Base-by-base conservation (phyloP, 2,113 vertebrate genomes). In the Mungos mungo region DNA sequence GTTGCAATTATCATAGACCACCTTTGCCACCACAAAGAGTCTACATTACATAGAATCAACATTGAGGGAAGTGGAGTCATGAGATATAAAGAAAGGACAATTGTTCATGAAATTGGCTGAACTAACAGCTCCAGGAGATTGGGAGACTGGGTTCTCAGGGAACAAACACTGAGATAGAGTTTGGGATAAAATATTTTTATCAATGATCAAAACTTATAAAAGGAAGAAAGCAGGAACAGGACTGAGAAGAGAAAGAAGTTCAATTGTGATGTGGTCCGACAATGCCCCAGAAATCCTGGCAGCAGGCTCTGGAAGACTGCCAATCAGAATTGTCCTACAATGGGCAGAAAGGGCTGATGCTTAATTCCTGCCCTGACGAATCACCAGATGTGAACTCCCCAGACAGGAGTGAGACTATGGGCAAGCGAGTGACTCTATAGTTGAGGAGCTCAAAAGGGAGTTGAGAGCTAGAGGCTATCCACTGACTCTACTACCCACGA, bases 401-500 rank as follows among this genome's bases (percentile, higher is more conserved):
- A 33, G 50, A 23, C 15, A 80, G 19, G 19, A 27, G 2, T 38
- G 3, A 65, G 45, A 8, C 10, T 6, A 12, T 4, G 25, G 12
- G 19, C 63, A 65, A 38, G 7, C 3, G 9, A 15, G 7, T 3
- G 12, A 15, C 50, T 86, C 14, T 35, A 31, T 0, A 65, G 74
- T 31, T 41, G 21, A 45, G 29, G 38, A 80, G 50, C 54, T 1
- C 0, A 6, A 31, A 19, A 74, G 81, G 66, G 1, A 45, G n/a
- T 19, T 54, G 23, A 82, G 38, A n/a, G 8, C 60, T 50, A 11
- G 3, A 83, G 60, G 16, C 3, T 52, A 50, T 19, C 10, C 0
- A 0, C 12, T n/a, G 16, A 83, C 15, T 6, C 35, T 3, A 45
- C 5, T 5, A 5, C 12, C 6, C 35, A 35, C 5, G 1, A 76